These are phyloP conservation scores for Monopterus albus DNA, from an alignment of 2,113 vertebrate species.

Conservation along the genomic window DNA sequence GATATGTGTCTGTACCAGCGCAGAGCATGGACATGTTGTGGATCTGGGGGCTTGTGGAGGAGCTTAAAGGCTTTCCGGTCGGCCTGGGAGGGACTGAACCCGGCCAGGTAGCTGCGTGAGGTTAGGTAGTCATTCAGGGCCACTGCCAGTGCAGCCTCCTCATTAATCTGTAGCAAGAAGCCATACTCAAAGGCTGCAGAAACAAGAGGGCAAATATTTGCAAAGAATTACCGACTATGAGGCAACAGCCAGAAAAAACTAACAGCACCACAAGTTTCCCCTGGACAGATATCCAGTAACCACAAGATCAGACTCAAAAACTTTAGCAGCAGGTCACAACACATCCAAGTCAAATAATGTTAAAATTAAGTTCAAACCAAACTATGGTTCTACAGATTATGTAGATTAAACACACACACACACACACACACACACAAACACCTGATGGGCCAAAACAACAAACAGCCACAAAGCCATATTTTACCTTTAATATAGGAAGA, in stretches of 20 bases:
- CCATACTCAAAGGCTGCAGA: slow-evolving; percentile 92
- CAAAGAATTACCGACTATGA: slow-evolving; percentile 50
- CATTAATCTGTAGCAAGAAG: slow-evolving; percentile 90
- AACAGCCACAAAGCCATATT: too few species aligned
- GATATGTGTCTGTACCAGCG: slow-evolving; percentile 96
- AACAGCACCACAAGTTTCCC: not conserved
- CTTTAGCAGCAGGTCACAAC: too few species aligned
- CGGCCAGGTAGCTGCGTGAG: slow-evolving; percentile 94
- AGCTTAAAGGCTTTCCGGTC: slow-evolving; percentile 89
- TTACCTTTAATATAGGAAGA: not conserved
- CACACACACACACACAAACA: too few species aligned
- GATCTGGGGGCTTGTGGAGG: slow-evolving; percentile 87
- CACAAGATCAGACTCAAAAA: not conserved
- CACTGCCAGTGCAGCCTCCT: slow-evolving; percentile 85
- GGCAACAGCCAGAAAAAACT: slow-evolving; percentile 12
- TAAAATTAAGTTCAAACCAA: too few species aligned
- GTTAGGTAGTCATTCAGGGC: slow-evolving; percentile 92
- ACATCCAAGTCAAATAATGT: too few species aligned
- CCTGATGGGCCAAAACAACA: not conserved
- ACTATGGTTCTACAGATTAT: too few species aligned
- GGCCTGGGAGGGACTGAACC: slow-evolving; percentile 89
- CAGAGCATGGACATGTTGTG: slow-evolving; percentile 89
- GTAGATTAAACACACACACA: too few species aligned
- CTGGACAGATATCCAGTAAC: not conserved
- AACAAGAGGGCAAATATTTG: slow-evolving; percentile 82